Conservation (phyloP, 2,113 vertebrate species). For the Chaetodon auriga region DNA sequence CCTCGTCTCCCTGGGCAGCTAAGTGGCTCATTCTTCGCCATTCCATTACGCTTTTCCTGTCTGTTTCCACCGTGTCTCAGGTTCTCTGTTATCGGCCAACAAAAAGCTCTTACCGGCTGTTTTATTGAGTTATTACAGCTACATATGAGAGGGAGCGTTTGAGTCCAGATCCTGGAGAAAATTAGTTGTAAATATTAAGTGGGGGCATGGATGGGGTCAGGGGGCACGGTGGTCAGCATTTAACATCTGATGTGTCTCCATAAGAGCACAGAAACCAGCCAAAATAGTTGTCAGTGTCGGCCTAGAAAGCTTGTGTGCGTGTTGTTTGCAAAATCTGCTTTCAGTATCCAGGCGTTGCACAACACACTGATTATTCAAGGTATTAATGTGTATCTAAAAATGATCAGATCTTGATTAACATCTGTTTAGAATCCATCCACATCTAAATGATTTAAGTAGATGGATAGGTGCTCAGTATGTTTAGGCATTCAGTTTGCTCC, state of each 20-base stretch:
- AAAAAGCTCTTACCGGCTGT: slow-evolving; percentile 45
- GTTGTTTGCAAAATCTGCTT: slow-evolving; percentile 25
- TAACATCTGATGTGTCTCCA: background rate
- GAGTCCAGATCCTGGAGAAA: slow-evolving; percentile 16
- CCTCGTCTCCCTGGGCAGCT: slow-evolving; percentile 71
- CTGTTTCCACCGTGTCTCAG: slow-evolving; percentile 24
- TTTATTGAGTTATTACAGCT: slow-evolving; percentile 49
- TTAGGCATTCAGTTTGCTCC: slow-evolving; percentile 34
- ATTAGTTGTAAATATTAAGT: slow-evolving; percentile 14
- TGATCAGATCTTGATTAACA: slow-evolving; percentile 32
- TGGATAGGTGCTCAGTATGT: background rate
- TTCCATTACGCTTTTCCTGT: slow-evolving; percentile 53
- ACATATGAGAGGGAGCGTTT: slow-evolving; percentile 13
- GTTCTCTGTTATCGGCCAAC: slow-evolving; percentile 29
- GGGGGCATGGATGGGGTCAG: background rate
- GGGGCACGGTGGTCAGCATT: background rate
- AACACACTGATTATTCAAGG: slow-evolving; percentile 23
- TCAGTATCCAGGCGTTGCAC: slow-evolving; percentile 1
- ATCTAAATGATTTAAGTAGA: slow-evolving; percentile 23
- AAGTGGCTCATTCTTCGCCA: slow-evolving; percentile 73
- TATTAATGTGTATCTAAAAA: slow-evolving; percentile 23
- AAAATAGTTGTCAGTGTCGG: background rate
- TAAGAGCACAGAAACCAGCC: background rate
- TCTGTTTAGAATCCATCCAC: slow-evolving; percentile 25
- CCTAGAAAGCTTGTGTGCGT: background rate